A percentile compares a stretch with the other conserved stretches of the same genome.
Conservation (phyloP, 1,140 invertebrate species). For the Platorchestia sp. region DNA sequence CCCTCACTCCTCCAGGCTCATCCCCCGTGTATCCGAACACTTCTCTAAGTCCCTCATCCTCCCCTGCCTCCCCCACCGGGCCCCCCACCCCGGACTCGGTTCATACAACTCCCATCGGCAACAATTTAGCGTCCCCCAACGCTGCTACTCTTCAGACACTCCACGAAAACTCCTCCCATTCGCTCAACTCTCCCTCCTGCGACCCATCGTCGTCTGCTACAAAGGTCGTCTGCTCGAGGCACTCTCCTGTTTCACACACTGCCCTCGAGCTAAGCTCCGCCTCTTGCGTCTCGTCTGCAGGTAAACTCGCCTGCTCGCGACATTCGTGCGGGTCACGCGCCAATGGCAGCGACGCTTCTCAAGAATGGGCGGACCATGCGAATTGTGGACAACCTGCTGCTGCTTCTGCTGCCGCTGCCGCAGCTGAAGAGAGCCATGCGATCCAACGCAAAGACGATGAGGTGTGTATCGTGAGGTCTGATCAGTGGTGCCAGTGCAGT, state of each 20-base stretch:
- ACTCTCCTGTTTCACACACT: not conserved
- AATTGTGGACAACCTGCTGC: conserved; percentile 40
- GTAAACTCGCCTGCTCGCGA: not conserved
- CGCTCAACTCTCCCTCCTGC: not conserved
- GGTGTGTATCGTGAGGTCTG: not conserved
- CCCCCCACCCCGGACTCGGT: conserved; percentile 29
- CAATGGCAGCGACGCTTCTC: not conserved
- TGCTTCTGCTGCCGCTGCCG: not conserved
- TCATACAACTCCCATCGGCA: not conserved
- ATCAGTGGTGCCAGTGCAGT: conserved; percentile 45
- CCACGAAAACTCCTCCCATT: not conserved
- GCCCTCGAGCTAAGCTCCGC: not conserved
- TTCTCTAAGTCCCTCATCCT: conserved; percentile 15
- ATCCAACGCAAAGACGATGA: not conserved
- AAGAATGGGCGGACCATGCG: not conserved
- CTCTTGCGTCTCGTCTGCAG: not conserved
- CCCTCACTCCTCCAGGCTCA: conserved; percentile 39
- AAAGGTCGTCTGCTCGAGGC: conserved; percentile 25
- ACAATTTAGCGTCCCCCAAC: not conserved
- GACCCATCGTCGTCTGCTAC: not conserved
- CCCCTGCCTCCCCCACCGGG: conserved; percentile 5
- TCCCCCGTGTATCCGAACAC: conserved; percentile 48
- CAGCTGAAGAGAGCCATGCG: conserved; percentile 9
- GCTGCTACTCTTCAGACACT: not conserved
- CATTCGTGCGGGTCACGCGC: not conserved